phyloP scores from a whole-genome alignment of 2,888 invertebrate species.

The Athrips mouffetella region DNA sequence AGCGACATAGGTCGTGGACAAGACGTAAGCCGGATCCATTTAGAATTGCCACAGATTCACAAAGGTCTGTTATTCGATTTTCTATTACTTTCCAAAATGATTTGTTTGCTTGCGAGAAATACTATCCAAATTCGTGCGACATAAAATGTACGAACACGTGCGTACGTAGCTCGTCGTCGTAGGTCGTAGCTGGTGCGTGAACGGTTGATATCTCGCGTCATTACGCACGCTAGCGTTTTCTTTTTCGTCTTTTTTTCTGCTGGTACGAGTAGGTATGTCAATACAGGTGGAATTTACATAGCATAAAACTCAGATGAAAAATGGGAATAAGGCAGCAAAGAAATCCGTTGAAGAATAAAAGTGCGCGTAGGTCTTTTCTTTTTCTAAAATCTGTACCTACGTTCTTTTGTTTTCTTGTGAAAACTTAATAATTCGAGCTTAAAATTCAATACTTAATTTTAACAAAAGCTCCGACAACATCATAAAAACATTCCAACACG shows the following conservation, averaged over 20 bases:
- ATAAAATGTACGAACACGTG: background rate
- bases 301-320: too few species aligned
- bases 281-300: too few species aligned
- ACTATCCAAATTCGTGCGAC: background rate
- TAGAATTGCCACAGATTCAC: background rate
- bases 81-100: background rate
- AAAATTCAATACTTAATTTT: too few species aligned
- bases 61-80: background rate
- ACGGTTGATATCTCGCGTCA: conserved; percentile 29
- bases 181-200: conserved; percentile 19
- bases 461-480: background rate
- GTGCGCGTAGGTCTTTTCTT: too few species aligned
- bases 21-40: background rate
- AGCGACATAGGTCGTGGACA: background rate
- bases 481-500: background rate
- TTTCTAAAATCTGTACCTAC: too few species aligned
- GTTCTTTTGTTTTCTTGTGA: too few species aligned
- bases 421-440: too few species aligned
- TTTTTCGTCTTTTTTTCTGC: background rate
- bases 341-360: too few species aligned
- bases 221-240: conserved; percentile 13
- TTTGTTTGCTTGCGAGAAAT: too few species aligned
- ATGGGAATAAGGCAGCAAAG: too few species aligned
- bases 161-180: background rate
- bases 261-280: background rate